Percentiles rank a stretch among this genome's conserved stretches.
These are phyloP conservation scores for Idaea biselata DNA, from an alignment of 2,888 invertebrate genomes.

Conservation along the genomic window DNA sequence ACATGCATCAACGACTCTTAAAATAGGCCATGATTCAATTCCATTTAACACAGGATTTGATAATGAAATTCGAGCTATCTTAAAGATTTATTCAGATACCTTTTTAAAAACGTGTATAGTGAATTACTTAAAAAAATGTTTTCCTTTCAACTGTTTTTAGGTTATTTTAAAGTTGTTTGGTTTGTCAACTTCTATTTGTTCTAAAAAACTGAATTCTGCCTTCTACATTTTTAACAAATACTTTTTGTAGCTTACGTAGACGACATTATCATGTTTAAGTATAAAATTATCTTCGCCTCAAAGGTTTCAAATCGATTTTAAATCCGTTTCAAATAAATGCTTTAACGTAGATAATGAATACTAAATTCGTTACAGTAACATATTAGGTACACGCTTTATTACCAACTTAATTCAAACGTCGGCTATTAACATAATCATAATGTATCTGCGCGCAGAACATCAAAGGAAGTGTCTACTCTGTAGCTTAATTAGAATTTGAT, in stretches of 20 bases:
- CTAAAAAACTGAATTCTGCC: not conserved
- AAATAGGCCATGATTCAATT: slow-evolving; percentile 11
- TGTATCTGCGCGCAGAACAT: slow-evolving; percentile 28
- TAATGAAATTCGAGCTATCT: not conserved
- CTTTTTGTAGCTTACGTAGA: not conserved
- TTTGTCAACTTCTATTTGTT: not conserved
- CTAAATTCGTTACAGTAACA: not conserved
- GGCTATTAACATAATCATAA: slow-evolving; percentile 10
- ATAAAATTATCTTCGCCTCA: not conserved
- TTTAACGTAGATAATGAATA: not conserved
- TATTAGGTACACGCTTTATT: not conserved
- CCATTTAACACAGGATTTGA: not conserved
- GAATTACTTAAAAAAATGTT: not conserved
- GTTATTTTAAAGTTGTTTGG: not conserved
- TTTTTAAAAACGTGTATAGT: not conserved
- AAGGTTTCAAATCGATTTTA: not conserved
- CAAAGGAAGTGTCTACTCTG: slow-evolving; percentile 40
- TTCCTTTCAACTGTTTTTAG: not conserved
- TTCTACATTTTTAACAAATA: not conserved
- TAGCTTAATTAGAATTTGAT: slow-evolving; percentile 54
- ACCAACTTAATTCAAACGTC: slow-evolving; percentile 6
- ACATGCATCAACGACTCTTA: slow-evolving; percentile 16
- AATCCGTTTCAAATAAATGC: not conserved
- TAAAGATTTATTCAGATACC: not conserved
- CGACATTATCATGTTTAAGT: not conserved